Evolutionary conservation across 2,113 vertebrate genomes (phyloP).

Genomic region (Oostethus manadensis): DNA sequence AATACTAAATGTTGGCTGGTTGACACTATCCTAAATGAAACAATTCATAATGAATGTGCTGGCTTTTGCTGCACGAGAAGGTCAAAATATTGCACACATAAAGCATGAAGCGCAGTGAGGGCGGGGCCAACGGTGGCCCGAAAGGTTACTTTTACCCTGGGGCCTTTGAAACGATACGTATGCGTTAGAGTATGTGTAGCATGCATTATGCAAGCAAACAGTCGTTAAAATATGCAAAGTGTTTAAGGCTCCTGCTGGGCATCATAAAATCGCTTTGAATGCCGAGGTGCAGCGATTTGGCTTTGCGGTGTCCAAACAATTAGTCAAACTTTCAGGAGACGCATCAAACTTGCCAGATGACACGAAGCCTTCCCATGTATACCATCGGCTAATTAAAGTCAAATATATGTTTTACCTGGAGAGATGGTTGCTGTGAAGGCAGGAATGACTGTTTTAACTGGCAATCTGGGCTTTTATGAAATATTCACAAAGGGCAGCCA

Average conservation of each 20-base stretch:
- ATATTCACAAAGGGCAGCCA: constrained; percentile 55
- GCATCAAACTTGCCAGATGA: constrained; percentile 7
- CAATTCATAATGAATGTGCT: constrained; percentile 3
- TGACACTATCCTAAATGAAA: constrained; percentile 1
- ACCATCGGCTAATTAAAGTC: constrained; percentile 48
- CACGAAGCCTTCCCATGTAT: constrained; percentile 21
- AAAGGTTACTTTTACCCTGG: background rate
- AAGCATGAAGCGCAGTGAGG: background rate
- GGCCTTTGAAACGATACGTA: background rate
- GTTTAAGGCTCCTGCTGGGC: background rate
- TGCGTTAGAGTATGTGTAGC: background rate
- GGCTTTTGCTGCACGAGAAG: background rate
- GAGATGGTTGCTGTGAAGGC: constrained; percentile 40
- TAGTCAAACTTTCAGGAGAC: constrained; percentile 26
- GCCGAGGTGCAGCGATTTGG: background rate
- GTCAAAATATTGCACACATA: background rate
- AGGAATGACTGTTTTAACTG: constrained; percentile 38
- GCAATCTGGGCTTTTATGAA: constrained; percentile 51
- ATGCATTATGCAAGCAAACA: constrained; percentile 6
- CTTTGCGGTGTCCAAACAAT: constrained; percentile 10
- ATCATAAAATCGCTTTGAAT: constrained; percentile 7
- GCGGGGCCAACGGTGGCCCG: background rate
- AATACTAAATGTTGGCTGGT: background rate
- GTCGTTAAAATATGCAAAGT: constrained; percentile 2
- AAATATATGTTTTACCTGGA: constrained; percentile 26